phyloP scores from a whole-genome alignment of 2,797 vertebrate species.

The Ispidina lecontei region DNA sequence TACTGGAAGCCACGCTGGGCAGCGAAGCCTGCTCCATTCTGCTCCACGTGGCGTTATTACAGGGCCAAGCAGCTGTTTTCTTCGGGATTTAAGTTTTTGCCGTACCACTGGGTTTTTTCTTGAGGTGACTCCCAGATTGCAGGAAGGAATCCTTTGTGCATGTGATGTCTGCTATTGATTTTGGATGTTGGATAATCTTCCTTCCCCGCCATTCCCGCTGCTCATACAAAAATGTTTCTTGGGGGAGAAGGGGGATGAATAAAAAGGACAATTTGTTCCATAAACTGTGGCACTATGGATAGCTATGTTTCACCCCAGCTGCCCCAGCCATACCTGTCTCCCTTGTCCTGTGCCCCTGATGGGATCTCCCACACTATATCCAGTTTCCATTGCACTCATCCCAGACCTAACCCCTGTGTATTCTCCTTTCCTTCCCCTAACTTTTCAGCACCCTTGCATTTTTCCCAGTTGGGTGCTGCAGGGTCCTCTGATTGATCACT shows the following conservation, averaged over 20 bases:
- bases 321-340: neutral
- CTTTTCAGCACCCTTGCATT: neutral
- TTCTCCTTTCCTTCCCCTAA: neutral
- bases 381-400: neutral
- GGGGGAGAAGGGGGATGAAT: neutral
- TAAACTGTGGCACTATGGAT: neutral
- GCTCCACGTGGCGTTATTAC: neutral
- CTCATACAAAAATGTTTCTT: neutral
- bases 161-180: neutral
- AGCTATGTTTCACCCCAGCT: neutral
- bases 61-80: neutral
- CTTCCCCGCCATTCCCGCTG: neutral
- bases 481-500: neutral
- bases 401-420: neutral
- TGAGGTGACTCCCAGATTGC: neutral
- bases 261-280: neutral
- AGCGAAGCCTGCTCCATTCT: neutral
- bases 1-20: neutral
- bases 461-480: neutral
- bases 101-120: neutral
- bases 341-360: neutral
- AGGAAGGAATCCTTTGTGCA: neutral
- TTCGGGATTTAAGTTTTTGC: neutral
- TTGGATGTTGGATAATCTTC: neutral
- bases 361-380: neutral